Base-by-base conservation (phyloP, 2,797 vertebrate species). In the Anisognathus igniventris region DNA sequence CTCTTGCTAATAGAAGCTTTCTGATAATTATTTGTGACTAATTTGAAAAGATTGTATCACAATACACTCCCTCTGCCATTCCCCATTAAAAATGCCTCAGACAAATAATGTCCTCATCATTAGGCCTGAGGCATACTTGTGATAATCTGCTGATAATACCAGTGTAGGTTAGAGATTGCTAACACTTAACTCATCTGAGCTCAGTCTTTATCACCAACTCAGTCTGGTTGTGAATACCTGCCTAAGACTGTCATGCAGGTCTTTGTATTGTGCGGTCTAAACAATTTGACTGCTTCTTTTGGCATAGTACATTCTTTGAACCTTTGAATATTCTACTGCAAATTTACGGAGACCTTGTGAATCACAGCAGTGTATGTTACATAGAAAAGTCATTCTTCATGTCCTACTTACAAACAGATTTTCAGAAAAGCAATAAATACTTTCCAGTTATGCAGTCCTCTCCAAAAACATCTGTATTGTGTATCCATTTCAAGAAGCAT, bases 41-140 rank as follows among this genome's bases (percentile, higher is more conserved):
- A 84, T 89, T 91, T 92, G 66, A 87, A 88, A 75, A 73, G 66
- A 81, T 71, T 40, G 6, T 91, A 96, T 91, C 89, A 65, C 50
- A 90, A 45, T 76, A 54, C 53, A 35, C 33, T 87, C 37, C 73
- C 62, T 93, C 28, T 86, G 30, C 21, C 31, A 56, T 67, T 74
- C 85, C 75, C 72, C 75, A 88, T 93, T 84, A 92, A 81, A 79
- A 77, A 60, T 37, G 44, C 72, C 72, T 92, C 39, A 93, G 77
- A 84, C 68, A 93, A 92, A 93, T 81, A 62, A 89, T 24, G 75
- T 81, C 78, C 51, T 90, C 91, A 73, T 88, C 57, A 67, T 68
- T 24, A 64, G 25, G 65, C 93, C 78, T 57, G n/a, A 77, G 71
- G 80, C 86, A 31, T 35, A n/a, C 16, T 91, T 89, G 39, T 91